Conservation (phyloP, 2,888 invertebrate species). For the Drosophila nr. perissopoda region DNA sequence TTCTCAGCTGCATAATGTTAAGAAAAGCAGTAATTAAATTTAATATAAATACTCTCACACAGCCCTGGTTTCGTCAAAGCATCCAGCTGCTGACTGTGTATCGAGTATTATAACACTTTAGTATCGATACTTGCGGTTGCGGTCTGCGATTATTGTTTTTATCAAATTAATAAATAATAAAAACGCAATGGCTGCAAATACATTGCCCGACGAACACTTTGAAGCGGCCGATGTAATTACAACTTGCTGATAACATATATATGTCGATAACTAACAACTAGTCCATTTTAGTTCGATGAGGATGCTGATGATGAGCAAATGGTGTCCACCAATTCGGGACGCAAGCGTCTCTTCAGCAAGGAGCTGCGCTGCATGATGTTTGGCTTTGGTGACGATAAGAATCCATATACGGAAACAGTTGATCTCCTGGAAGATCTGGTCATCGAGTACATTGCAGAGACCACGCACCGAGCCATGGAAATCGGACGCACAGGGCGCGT, state of each 20-base stretch:
- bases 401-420: constrained; percentile 99
- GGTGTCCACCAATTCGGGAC: constrained; percentile 89
- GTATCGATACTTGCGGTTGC: constrained; percentile 8
- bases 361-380: constrained; percentile 99
- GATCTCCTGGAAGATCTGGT: constrained; percentile 98
- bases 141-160: neutral
- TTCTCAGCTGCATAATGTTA: neutral
- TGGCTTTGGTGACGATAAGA: constrained; percentile 99
- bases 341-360: constrained; percentile 95
- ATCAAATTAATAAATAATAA: constrained; percentile 23
- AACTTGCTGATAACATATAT: no score
- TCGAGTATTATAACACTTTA: neutral
- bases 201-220: constrained; percentile 75
- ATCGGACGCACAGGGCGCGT: constrained; percentile 98
- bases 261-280: neutral
- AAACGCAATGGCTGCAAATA: constrained; percentile 67
- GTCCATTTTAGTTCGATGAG: constrained; percentile 81
- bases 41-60: neutral
- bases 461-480: constrained; percentile 97
- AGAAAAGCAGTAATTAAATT: neutral
- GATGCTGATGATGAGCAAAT: constrained; percentile 90
- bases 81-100: neutral
- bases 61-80: neutral
- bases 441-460: constrained; percentile 98
- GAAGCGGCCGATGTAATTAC: constrained; percentile 79